phyloP scores from a whole-genome alignment of 2,888 invertebrate genomes.

The Oscheius myriophilus region DNA sequence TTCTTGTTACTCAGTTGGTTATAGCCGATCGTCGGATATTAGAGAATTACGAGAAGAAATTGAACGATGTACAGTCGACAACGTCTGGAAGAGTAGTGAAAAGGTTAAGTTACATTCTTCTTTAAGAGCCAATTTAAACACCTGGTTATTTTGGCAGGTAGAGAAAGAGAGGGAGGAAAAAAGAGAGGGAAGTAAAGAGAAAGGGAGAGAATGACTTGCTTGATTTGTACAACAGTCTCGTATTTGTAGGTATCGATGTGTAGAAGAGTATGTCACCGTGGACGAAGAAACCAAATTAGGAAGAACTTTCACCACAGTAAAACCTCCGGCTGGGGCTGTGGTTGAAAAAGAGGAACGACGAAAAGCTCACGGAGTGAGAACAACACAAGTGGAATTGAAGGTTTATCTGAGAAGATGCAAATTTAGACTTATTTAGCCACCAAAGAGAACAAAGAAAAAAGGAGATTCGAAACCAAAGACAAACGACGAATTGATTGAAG shows the following conservation, averaged over 20 bases:
- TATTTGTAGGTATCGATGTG: constrained; percentile 53
- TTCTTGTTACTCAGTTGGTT: neutral
- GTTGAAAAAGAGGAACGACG: neutral
- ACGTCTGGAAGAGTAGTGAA: constrained; percentile 21
- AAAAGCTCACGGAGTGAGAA: constrained; percentile 15
- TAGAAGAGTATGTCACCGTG: constrained; percentile 50
- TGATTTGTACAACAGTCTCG: no score
- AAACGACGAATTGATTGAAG: constrained; percentile 9
- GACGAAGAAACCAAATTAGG: constrained; percentile 12
- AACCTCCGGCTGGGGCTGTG: neutral
- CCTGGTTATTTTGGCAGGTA: no score
- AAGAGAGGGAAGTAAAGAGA: neutral
- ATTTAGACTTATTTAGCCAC: neutral
- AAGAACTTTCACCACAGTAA: neutral
- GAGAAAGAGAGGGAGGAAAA: no score
- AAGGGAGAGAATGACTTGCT: neutral
- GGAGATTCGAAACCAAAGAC: constrained; percentile 4
- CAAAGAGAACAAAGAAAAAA: constrained; percentile 16
- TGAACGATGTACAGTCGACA: constrained; percentile 4
- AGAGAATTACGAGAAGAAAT: constrained; percentile 20
- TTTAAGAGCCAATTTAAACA: neutral
- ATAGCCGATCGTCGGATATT: constrained; percentile 16
- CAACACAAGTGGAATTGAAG: constrained; percentile 1
- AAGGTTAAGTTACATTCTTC: constrained; percentile 1
- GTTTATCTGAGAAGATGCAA: neutral